Base-by-base conservation (phyloP, 2,113 vertebrate genomes). In the Chionis minor region DNA sequence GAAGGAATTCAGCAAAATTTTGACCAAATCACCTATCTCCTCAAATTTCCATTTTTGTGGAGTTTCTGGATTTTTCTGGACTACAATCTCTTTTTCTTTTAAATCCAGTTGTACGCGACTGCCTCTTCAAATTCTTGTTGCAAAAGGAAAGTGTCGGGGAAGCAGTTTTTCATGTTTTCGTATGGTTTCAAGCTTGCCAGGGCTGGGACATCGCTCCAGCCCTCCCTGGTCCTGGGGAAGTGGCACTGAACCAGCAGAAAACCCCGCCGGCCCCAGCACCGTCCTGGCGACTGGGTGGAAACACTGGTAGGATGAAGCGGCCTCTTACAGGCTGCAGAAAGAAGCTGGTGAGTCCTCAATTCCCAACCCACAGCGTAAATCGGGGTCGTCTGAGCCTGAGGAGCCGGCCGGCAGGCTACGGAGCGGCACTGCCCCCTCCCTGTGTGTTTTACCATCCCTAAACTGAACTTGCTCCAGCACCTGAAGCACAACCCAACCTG, bases 371-470 rank as follows among this genome's bases (percentile, higher is more conserved):
- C 66, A 55, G 72, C 59, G 52, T 0, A 2, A 55, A 40, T 8
- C 2, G 19, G 30, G 58, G n/a, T 13, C 49, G 71, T 54, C 14
- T 13, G 40, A 73, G 27, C 4, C 0, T 30, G 42, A 1, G 1
- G 66, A 67, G 27, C n/a, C 1, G 0, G 47, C 65, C 42, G 33
- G 14, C 0, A 4, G 44, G 56, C 35, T 32, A 32, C 1, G 1
- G 56, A 54, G 38, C 51, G 63, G n/a, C 77, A 49, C 52, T 77
- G 75, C 24, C 62, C 67, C 69, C 69, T 90, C 63, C 75, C 44
- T 14, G 32, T 1, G 0, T 23, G 55, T 38, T 85, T 54, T 8
- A 45, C 51, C 38, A 19, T 13, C 26, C 30, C 35, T 18, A 67
- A 10, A 49, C 54, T 18, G 38, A 73, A 45, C 47, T 32, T 4